A percentile compares a stretch with the other conserved stretches of the same genome.
Evolutionary conservation across 2,113 vertebrate species (phyloP).

Genomic region (Actenoides lindsayi): DNA sequence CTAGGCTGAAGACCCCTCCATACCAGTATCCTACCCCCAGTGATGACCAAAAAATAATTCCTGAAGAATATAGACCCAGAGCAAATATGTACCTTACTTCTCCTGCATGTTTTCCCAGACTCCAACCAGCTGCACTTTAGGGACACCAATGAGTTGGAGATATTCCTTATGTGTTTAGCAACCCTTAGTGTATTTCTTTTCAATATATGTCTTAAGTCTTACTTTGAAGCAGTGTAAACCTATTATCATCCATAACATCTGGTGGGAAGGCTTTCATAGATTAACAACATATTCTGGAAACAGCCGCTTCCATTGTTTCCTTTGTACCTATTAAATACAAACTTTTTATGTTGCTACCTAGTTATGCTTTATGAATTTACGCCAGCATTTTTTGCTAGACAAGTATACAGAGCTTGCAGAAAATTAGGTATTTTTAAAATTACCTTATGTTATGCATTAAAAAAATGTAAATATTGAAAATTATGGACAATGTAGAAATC

Average conservation of each 20-base stretch:
- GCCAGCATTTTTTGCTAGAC: neutral
- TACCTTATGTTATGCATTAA: neutral
- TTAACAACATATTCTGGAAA: neutral
- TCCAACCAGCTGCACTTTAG: neutral
- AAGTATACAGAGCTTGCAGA: neutral
- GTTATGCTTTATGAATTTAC: neutral
- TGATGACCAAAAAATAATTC: neutral
- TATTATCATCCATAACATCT: neutral
- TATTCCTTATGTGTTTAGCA: neutral
- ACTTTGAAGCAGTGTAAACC: neutral
- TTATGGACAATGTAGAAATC: rapidly evolving
- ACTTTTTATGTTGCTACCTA: neutral
- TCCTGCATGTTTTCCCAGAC: neutral
- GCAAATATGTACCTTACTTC: neutral
- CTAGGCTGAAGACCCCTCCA: rapidly evolving
- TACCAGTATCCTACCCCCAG: neutral
- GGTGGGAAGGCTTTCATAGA: neutral
- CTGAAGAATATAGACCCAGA: neutral
- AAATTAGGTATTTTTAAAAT: neutral
- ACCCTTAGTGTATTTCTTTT: neutral
- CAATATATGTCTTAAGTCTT: neutral
- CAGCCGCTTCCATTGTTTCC: neutral
- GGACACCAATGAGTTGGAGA: neutral
- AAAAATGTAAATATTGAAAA: neutral
- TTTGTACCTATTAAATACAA: neutral